Evolutionary conservation across 2,797 vertebrate species (phyloP).

Genomic region (Gadopsis marmoratus): DNA sequence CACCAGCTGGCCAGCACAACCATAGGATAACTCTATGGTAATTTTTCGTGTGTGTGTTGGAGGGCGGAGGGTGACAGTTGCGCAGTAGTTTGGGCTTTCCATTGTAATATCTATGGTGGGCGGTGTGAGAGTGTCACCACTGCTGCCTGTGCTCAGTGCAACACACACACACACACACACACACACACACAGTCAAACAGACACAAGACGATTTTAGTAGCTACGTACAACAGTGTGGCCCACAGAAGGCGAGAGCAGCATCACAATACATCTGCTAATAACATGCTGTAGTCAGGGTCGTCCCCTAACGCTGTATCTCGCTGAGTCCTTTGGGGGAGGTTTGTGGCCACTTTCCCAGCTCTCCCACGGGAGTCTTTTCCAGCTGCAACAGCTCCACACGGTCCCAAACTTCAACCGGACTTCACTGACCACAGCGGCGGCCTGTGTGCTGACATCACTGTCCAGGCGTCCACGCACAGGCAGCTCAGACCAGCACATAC

Average conservation of each 20-base stretch:
- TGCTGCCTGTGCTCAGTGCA: slow-evolving; percentile 68
- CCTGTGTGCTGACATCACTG: slow-evolving; percentile 73
- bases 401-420: slow-evolving; percentile 60
- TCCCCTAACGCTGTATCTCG: slow-evolving; percentile 30
- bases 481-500: slow-evolving; percentile 38
- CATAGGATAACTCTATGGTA: slow-evolving; percentile 47
- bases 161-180: slow-evolving; percentile 35
- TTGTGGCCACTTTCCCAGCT: slow-evolving; percentile 80
- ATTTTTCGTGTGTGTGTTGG: slow-evolving; percentile 70
- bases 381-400: slow-evolving; percentile 66
- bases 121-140: slow-evolving; percentile 71
- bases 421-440: slow-evolving; percentile 42
- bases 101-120: slow-evolving; percentile 66
- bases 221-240: slow-evolving; percentile 50
- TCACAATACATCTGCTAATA: slow-evolving; percentile 68
- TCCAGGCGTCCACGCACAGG: slow-evolving; percentile 45
- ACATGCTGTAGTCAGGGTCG: slow-evolving; percentile 53
- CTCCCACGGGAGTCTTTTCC: slow-evolving; percentile 69
- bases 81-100: slow-evolving; percentile 50
- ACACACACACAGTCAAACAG: slow-evolving; percentile 21
- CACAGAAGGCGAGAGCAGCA: slow-evolving; percentile 49
- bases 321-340: slow-evolving; percentile 44
- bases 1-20: slow-evolving; percentile 45
- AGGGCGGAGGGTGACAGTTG: slow-evolving; percentile 40
- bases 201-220: slow-evolving; percentile 58